These are phyloP conservation scores for Drosophila multiciliata DNA, from an alignment of 2,888 invertebrate genomes.

Conservation along the genomic window DNA sequence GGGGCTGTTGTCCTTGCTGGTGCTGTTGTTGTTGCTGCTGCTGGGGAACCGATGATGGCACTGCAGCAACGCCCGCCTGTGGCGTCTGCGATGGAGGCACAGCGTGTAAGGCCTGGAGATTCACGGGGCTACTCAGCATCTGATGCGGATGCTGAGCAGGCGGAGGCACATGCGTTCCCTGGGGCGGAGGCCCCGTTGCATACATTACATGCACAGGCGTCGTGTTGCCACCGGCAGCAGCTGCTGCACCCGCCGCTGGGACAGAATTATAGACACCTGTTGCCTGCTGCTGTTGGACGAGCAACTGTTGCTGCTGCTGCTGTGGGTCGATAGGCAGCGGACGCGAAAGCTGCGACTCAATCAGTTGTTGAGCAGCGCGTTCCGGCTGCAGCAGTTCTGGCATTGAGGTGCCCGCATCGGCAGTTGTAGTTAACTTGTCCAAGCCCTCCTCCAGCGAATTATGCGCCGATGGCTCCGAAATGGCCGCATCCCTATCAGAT, in stretches of 20 bases:
- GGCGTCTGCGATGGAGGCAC: slow-evolving; percentile 50
- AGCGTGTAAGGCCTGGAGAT: slow-evolving; percentile 72
- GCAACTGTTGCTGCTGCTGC: slow-evolving; percentile 57
- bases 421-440: slow-evolving; percentile 65
- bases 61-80: slow-evolving; percentile 49
- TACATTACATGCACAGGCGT: slow-evolving; percentile 80
- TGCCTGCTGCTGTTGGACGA: slow-evolving; percentile 52
- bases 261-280: slow-evolving; percentile 50
- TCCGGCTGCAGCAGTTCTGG: slow-evolving; percentile 61
- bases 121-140: slow-evolving; percentile 70
- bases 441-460: slow-evolving; percentile 73
- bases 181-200: slow-evolving; percentile 54
- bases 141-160: slow-evolving; percentile 65
- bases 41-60: slow-evolving; percentile 27
- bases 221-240: slow-evolving; percentile 56
- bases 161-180: slow-evolving; percentile 43
- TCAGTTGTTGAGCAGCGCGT: slow-evolving; percentile 49
- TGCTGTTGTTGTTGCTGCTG: slow-evolving; percentile 39
- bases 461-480: slow-evolving; percentile 64
- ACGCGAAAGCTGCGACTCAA: slow-evolving; percentile 51
- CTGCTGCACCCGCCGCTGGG: slow-evolving; percentile 30
- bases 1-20: slow-evolving; percentile 60
- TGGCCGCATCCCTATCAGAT: slow-evolving; percentile 46
- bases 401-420: slow-evolving; percentile 29
- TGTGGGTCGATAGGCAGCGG: slow-evolving; percentile 42